Evolutionary conservation across 2,888 invertebrate species (phyloP), one percentile per base, ranked within the genome.

Genomic region (Hedychridium roseum): DNA sequence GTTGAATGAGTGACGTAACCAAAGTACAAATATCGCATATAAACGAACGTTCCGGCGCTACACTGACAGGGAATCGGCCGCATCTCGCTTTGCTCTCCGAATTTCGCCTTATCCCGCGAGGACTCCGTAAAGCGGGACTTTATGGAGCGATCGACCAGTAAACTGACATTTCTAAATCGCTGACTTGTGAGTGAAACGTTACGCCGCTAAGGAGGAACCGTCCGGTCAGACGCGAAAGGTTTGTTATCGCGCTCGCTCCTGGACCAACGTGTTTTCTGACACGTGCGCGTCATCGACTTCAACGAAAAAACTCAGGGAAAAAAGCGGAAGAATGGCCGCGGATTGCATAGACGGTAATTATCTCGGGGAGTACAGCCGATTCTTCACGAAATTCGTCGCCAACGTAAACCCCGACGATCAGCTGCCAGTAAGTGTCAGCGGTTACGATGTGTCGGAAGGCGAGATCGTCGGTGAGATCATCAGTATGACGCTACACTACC

Each of bases 391-490:
- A 73, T 89, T 90, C 78, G 85, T 87, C 59, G 82, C 85, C 50
- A 86, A 84, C 43, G 84, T 88, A 37, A 85, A 89, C 66, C 87
- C 86, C 1, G 84, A 86, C 62, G 90, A 90, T 77, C 89, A 89
- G 73, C 80, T 90, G 63, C 90, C 90, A 41, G 88, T 90, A 36
- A 85, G 86, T 72, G 86, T 89, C 50, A 85, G 85, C 58, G 85
- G 85, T 58, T 88, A 89, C 75, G 85, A 86, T 55, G 83, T 90
- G 65, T 83, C 85, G 31, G 86, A 87, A 64, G 79, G 82, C 6
- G 91, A 91, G 80, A 80, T 91, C 49, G 82, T 85, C 63, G 91
- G 90, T 35, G 90, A 89, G 76, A 85, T 90, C 54, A 83, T 89
- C 48, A 87, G 88, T 78, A 90, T 90, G 87, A 86, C 85, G 38